Conservation (phyloP, 2,888 invertebrate species). For the Monopis laevigella region DNA sequence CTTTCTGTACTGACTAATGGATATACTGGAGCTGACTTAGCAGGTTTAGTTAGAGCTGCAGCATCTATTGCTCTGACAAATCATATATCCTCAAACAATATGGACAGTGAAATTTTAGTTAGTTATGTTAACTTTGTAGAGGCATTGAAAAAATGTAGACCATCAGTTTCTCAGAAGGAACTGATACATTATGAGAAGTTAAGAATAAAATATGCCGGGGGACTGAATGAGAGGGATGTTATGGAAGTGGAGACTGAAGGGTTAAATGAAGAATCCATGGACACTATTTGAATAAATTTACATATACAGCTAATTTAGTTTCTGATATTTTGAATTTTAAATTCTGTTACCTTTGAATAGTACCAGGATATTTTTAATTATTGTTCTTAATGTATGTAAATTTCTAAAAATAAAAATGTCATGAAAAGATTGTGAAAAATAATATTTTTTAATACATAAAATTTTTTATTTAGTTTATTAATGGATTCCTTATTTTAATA, state of each 20-base stretch:
- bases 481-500: too few species aligned
- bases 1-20: conserved; percentile 78
- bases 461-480: too few species aligned
- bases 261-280: conserved; percentile 57
- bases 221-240: conserved; percentile 48
- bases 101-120: conserved; percentile 69
- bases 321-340: too few species aligned
- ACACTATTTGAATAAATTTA: conserved; percentile 43
- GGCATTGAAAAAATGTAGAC: conserved; percentile 82
- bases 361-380: too few species aligned
- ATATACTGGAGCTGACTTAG: conserved; percentile 94
- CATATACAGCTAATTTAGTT: not conserved
- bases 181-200: conserved; percentile 80
- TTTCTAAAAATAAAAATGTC: too few species aligned
- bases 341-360: too few species aligned
- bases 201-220: conserved; percentile 71
- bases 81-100: conserved; percentile 68
- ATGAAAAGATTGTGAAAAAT: too few species aligned
- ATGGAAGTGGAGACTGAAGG: conserved; percentile 68
- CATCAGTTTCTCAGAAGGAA: conserved; percentile 87
- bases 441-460: too few species aligned
- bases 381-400: too few species aligned
- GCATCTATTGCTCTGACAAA: conserved; percentile 83
- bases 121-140: conserved; percentile 76
- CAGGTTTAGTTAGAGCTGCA: conserved; percentile 89